These are phyloP conservation scores for Champsocephalus esox DNA, from an alignment of 2,797 vertebrate genomes.

Conservation along the genomic window DNA sequence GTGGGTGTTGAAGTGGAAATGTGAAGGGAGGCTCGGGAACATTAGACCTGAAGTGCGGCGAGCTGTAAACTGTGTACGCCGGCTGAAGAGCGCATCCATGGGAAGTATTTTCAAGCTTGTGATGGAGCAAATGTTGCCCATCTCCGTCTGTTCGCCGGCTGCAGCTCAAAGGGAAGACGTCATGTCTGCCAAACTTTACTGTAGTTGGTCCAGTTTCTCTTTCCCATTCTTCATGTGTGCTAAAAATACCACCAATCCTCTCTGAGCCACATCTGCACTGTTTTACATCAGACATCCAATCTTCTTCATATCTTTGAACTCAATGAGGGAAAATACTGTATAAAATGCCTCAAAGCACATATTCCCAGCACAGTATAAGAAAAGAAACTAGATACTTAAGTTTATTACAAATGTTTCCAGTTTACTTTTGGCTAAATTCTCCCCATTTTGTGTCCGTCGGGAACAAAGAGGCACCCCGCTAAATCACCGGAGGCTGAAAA, in stretches of 20 bases:
- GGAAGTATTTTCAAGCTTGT: conserved; percentile 14
- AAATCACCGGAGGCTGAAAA: conserved; percentile 5
- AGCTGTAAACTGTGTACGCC: conserved; percentile 36
- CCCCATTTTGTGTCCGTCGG: not conserved
- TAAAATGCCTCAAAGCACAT: conserved; percentile 27
- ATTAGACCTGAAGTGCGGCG: conserved; percentile 40
- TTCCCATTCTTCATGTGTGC: conserved; percentile 10
- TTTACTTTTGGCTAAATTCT: not conserved
- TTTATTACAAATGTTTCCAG: not conserved
- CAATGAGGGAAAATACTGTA: not conserved
- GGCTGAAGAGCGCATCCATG: conserved; percentile 1
- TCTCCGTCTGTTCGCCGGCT: conserved; percentile 12
- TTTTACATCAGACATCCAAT: conserved; percentile 32
- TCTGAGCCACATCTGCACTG: conserved; percentile 38
- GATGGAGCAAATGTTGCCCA: conserved; percentile 2
- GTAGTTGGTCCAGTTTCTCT: conserved; percentile 11
- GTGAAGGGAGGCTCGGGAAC: conserved; percentile 34
- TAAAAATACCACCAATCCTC: conserved; percentile 10
- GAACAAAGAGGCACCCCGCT: not conserved
- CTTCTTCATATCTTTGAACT: conserved; percentile 10
- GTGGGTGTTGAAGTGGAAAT: conserved; percentile 61
- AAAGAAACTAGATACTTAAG: not conserved
- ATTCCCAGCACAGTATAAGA: conserved; percentile 20
- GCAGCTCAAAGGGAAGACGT: conserved; percentile 25
- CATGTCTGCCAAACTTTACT: conserved; percentile 13